Percentiles rank a stretch among this genome's conserved stretches.
These are phyloP conservation scores for Myiozetetes cayanensis DNA, from an alignment of 2,113 vertebrate genomes.

Conservation along the genomic window DNA sequence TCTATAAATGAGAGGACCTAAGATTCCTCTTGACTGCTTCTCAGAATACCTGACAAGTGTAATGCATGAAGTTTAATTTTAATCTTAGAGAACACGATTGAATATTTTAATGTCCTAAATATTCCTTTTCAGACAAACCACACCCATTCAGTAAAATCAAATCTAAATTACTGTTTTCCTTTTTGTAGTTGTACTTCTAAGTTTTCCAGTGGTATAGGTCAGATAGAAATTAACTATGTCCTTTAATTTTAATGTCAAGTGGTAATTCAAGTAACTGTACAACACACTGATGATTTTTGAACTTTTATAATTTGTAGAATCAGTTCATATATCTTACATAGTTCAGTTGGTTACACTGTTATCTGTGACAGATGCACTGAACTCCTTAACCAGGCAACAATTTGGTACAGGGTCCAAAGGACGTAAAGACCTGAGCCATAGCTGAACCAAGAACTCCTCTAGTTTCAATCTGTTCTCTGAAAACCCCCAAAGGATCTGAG, in stretches of 20 bases:
- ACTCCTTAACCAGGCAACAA: background rate
- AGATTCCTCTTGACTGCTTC: background rate
- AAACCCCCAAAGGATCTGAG: background rate
- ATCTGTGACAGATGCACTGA: background rate
- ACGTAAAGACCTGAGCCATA: background rate
- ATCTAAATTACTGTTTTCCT: background rate
- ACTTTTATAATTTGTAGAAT: background rate
- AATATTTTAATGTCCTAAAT: background rate
- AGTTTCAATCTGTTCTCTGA: background rate
- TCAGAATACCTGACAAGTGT: background rate
- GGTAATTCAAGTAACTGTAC: conserved; percentile 15
- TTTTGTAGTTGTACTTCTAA: background rate
- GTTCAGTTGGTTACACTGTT: background rate
- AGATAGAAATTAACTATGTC: background rate
- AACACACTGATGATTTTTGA: background rate
- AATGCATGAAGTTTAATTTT: background rate
- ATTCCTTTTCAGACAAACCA: background rate
- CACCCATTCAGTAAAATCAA: background rate
- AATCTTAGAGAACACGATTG: background rate
- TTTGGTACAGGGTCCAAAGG: background rate
- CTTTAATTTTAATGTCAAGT: conserved; percentile 14
- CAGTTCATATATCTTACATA: background rate
- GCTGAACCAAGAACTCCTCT: background rate
- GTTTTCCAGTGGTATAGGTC: background rate
- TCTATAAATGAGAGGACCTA: background rate